These are phyloP conservation scores for Rafetus swinhoei DNA, from an alignment of 2,113 vertebrate species.

Conservation along the genomic window DNA sequence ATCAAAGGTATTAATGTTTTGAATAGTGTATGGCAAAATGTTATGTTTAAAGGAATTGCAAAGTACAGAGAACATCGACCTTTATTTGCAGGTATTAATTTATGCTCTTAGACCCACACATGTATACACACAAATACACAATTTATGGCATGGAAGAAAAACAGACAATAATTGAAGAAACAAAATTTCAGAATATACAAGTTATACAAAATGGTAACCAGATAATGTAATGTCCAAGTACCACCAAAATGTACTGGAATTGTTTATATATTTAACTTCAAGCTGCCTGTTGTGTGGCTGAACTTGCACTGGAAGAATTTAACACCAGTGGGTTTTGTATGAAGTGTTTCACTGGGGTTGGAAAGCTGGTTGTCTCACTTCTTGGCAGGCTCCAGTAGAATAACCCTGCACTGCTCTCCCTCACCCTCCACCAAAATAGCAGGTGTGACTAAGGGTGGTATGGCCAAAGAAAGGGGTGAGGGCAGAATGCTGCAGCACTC, in stretches of 20 bases:
- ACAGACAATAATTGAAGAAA: not conserved
- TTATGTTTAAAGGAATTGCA: not conserved
- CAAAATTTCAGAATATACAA: not conserved
- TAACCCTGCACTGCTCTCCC: not conserved
- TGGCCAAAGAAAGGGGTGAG: not conserved
- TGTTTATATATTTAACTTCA: conserved; percentile 1
- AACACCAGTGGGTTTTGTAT: not conserved
- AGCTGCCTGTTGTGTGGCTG: not conserved
- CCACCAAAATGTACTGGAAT: not conserved
- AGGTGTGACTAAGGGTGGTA: not conserved
- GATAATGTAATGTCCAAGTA: not conserved
- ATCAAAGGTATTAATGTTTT: not conserved
- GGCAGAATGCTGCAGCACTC: not conserved
- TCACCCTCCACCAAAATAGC: not conserved
- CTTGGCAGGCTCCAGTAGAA: not conserved
- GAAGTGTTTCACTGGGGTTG: not conserved
- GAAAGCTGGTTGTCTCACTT: not conserved
- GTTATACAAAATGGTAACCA: not conserved
- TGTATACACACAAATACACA: not conserved
- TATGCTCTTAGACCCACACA: not conserved
- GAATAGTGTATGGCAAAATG: not conserved
- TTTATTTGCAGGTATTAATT: not conserved
- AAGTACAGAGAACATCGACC: not conserved
- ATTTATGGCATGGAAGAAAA: not conserved
- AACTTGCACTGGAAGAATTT: not conserved